phyloP scores from a whole-genome alignment of 2,888 invertebrate species.

The Nomada lathburiana region DNA sequence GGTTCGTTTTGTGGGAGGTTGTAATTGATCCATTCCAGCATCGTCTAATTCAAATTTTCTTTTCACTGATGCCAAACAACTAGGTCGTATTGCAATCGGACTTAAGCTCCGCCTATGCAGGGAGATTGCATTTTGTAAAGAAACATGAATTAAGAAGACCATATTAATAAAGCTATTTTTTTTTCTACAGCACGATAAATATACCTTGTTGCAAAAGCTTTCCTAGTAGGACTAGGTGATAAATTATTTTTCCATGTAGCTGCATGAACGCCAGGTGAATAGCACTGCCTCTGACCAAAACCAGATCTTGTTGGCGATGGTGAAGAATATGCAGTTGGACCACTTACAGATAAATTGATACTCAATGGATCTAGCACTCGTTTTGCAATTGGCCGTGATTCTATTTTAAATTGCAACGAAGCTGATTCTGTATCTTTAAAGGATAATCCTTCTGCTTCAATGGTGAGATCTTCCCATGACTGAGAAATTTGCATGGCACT shows the following conservation, averaged over 20 bases:
- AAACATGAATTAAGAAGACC: not conserved
- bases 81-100: slow-evolving; percentile 92
- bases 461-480: slow-evolving; percentile 95
- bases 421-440: slow-evolving; percentile 82
- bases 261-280: slow-evolving; percentile 86
- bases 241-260: slow-evolving; percentile 85
- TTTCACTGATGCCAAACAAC: slow-evolving; percentile 86
- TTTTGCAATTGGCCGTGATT: slow-evolving; percentile 77
- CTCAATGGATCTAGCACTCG: slow-evolving; percentile 83
- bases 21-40: slow-evolving; percentile 79
- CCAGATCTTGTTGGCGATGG: slow-evolving; percentile 87
- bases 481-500: slow-evolving; percentile 97
- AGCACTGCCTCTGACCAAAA: slow-evolving; percentile 85
- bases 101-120: slow-evolving; percentile 90
- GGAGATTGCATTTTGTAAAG: slow-evolving; percentile 24
- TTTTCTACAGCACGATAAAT: not conserved
- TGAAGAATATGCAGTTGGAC: slow-evolving; percentile 86
- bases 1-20: slow-evolving; percentile 82
- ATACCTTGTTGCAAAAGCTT: slow-evolving; percentile 90
- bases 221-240: slow-evolving; percentile 94
- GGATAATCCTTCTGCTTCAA: slow-evolving; percentile 87
- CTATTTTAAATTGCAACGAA: slow-evolving; percentile 76
- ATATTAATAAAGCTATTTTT: not conserved
- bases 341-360: slow-evolving; percentile 82
- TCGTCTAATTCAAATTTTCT: slow-evolving; percentile 88